Base-by-base conservation (phyloP, 2,888 invertebrate species). In the Torymus tubicola region DNA sequence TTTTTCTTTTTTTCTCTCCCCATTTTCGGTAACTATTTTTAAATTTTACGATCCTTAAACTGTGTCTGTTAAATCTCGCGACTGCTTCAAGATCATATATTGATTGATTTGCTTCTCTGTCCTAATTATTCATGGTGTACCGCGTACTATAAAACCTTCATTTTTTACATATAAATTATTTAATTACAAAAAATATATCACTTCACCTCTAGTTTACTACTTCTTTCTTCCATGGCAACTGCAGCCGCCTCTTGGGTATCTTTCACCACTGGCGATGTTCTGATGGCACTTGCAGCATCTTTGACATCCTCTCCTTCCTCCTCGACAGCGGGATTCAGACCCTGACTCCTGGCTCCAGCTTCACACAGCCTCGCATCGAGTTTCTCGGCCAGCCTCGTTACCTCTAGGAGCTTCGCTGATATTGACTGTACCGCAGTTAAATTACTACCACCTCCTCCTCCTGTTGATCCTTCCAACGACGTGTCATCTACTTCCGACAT, bases 331-430 rank as follows among this genome's bases (percentile, higher is more conserved):
- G 82, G 78, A 72, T 81, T 83, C 14, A 86, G 77, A 4, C 84
- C 83, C 31, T 82, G 91, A 81, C 89, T 89, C 78, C 86, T 86
- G 24, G 89, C 90, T 12, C 90, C 90, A 69, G 90, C 90, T 71
- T 90, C 89, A 84, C 88, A 90, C 13, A 90, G 84, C 82, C 84
- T 88, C 58, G 93, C 92, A 86, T 95, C 95, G 84, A 95, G 89
- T 82, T 94, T 93, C 88, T 95, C 95, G 1, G 95, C 94, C 24
- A 95, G 91, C 78, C 92, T 92, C 14, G 94, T 94, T 16, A 95
- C 94, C 89, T 94, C 94, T 16, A 92, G 91, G 81, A 95, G 89
- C 87, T 93, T 92, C 85, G 93, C 93, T n/a, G 94, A 92, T 80
- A 95, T 94, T 69, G 94, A 94, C 85, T 94, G 94, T 58, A 94